A percentile compares a stretch with the other conserved stretches of the same genome.
Conservation (phyloP, 2,113 vertebrate genomes). For the Panthera tigris region DNA sequence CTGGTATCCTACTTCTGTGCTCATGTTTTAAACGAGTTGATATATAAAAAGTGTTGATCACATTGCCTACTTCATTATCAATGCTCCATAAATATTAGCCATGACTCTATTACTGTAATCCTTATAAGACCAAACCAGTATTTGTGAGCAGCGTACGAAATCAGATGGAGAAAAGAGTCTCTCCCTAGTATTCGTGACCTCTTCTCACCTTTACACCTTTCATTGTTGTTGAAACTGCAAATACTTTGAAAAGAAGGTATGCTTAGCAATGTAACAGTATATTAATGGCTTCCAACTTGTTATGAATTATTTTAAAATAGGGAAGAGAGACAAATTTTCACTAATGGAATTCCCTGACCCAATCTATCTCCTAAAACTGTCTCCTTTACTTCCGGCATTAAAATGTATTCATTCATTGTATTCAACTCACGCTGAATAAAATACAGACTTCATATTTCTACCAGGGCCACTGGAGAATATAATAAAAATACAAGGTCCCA, state of each 20-base stretch:
- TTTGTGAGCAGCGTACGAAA: background rate
- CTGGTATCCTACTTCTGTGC: background rate
- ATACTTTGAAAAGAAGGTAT: background rate
- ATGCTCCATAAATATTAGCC: background rate
- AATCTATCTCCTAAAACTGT: background rate
- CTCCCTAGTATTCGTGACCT: background rate
- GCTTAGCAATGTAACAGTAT: background rate
- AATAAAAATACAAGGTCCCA: background rate
- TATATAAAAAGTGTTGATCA: background rate
- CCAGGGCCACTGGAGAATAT: background rate
- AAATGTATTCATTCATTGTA: constrained; percentile 47
- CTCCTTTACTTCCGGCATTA: background rate
- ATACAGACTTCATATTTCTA: background rate
- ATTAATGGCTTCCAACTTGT: background rate
- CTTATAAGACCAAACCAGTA: background rate
- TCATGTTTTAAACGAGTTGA: background rate
- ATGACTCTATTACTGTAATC: background rate
- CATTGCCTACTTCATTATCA: background rate
- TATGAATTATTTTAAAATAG: background rate
- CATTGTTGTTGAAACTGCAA: background rate
- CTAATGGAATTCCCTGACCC: background rate
- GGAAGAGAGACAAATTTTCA: background rate
- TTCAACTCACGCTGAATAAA: background rate
- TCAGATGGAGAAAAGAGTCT: background rate
- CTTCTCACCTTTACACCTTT: background rate